phyloP scores from a whole-genome alignment of 1,140 invertebrate species.

The Augochlora pura region DNA sequence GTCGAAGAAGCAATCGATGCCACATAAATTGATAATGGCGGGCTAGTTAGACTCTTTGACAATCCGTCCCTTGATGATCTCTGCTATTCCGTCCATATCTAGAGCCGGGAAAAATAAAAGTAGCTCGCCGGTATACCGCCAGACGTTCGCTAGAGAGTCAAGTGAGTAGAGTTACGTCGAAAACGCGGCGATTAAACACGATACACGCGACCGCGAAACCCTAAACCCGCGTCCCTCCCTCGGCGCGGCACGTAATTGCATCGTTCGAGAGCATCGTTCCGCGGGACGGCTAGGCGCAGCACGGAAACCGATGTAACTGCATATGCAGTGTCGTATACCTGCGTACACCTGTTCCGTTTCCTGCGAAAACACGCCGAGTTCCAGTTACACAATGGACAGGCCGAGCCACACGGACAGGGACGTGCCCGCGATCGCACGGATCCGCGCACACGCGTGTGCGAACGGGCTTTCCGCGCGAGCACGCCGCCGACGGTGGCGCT shows the following conservation, averaged over 20 bases:
- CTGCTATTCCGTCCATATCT: no score
- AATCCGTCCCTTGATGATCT: no score
- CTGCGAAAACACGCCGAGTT: slow-evolving; percentile 72
- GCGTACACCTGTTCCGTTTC: slow-evolving; percentile 73
- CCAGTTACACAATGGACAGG: slow-evolving; percentile 69
- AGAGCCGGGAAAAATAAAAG: no score
- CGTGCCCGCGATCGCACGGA: slow-evolving; percentile 8
- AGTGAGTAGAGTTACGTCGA: background rate
- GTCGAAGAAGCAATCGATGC: no score
- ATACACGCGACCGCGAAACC: slow-evolving; percentile 41
- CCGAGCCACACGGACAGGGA: slow-evolving; percentile 27
- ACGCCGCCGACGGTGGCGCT: slow-evolving; percentile 22
- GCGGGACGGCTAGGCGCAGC: slow-evolving; percentile 62
- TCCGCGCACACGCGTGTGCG: background rate
- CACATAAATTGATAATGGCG: no score
- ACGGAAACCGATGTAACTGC: slow-evolving; percentile 72
- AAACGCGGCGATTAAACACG: slow-evolving; percentile 38
- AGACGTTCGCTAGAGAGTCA: background rate
- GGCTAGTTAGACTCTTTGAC: background rate
- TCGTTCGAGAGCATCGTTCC: slow-evolving; percentile 55
- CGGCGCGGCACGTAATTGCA: slow-evolving; percentile 34
- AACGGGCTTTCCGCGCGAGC: slow-evolving; percentile 10
- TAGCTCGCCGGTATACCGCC: no score
- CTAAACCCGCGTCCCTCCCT: slow-evolving; percentile 37
- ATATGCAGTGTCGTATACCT: slow-evolving; percentile 62